These are phyloP conservation scores for Hyles euphorbiae DNA, from an alignment of 1,140 invertebrate species.

Conservation along the genomic window DNA sequence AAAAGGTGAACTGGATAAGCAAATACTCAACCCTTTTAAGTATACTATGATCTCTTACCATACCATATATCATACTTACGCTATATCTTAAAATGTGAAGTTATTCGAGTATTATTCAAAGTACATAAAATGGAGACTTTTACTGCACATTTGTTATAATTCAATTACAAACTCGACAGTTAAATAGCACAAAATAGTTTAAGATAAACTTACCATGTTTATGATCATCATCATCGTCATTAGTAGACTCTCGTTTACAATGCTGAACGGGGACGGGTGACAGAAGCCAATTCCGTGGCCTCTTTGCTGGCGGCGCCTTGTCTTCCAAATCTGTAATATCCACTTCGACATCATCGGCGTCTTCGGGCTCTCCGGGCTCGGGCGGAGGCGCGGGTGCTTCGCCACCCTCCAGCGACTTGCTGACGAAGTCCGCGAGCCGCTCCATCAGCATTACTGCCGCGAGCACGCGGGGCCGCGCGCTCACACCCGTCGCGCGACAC, in stretches of 20 bases:
- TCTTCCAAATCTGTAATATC: slow-evolving; percentile 64
- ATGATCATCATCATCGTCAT: slow-evolving; percentile 59
- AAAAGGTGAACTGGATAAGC: too few species aligned
- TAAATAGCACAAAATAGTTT: neutral
- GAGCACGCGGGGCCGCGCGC: slow-evolving; percentile 51
- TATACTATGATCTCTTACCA: too few species aligned
- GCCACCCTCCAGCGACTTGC: slow-evolving; percentile 67
- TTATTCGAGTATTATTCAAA: too few species aligned
- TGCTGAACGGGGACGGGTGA: slow-evolving; percentile 49
- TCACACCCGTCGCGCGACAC: slow-evolving; percentile 44
- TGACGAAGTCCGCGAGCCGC: slow-evolving; percentile 71
- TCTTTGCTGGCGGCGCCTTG: slow-evolving; percentile 50
- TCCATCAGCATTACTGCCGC: slow-evolving; percentile 72
- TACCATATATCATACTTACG: too few species aligned
- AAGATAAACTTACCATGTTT: slow-evolving; percentile 48
- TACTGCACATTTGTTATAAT: neutral
- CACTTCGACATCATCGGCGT: slow-evolving; percentile 56
- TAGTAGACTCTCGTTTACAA: slow-evolving; percentile 42
- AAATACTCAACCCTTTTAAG: too few species aligned
- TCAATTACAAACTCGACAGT: neutral
- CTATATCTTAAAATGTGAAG: too few species aligned
- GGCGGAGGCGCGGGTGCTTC: slow-evolving; percentile 61
- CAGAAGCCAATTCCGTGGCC: slow-evolving; percentile 63
- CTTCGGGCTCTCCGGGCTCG: slow-evolving; percentile 51
- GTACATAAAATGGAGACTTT: too few species aligned